Base-by-base conservation (phyloP, 2,113 vertebrate genomes). In the Calidris pugnax region DNA sequence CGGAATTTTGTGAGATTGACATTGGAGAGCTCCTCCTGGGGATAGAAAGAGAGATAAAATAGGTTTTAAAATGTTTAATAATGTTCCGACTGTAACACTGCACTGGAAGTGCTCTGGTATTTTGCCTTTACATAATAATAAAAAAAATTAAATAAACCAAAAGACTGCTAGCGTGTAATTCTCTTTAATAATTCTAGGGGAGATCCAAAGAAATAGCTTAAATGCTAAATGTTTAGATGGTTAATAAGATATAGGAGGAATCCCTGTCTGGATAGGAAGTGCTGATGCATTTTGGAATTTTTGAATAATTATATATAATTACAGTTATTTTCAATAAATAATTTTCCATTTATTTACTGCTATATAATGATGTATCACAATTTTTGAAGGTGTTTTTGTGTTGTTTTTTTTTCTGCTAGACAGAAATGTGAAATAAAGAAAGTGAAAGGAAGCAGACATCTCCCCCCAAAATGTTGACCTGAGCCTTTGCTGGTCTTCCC, bases 21-120 rank as follows among this genome's bases (percentile, higher is more conserved):
- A 5, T 98, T 98, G 87, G 98, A 98, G 74, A 98, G 95, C 67
- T 98, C 98, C 96, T 98, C 98, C 98, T 98, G 89, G 16, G 15
- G 27, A 89, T 7, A 66, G 15, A 85, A 77, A 55, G 14, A 64
- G 47, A 60, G 13, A 64, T 55, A 30, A 88, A 87, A 67, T 5
- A 32, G 5, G 5, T 50, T 84, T 77, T 45, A 27, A 47, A 84
- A 51, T 62, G 22, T 60, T 64, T 64, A 33, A 37, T 24, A 35
- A 32, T 10, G 14, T 39, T 75, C n/a, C n/a, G 37, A 9, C 14
- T 67, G 16, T 37, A 77, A 47, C 35, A 47, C 4, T 45, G 22
- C 7, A 16, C 26, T 84, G 41, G 16, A 47, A 30, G 23, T 43
- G 17, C 30, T 48, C n/a, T 43, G 37, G 20, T 50, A 32, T 62